Percentiles rank a stretch among this genome's conserved stretches.
Evolutionary conservation across 2,797 vertebrate genomes (phyloP).

Genomic region (Trachops cirrhosus): DNA sequence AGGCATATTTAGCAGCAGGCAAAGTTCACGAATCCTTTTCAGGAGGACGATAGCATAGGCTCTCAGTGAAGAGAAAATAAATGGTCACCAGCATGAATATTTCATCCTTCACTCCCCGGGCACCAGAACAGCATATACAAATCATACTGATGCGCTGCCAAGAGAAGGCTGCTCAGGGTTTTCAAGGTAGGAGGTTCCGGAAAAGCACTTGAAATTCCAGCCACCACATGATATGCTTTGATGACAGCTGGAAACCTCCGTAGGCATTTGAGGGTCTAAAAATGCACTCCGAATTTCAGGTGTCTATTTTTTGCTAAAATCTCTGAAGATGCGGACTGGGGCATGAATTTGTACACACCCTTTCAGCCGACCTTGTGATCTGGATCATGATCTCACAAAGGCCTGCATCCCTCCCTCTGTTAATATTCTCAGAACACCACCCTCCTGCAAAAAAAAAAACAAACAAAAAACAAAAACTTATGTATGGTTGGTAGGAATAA

Average conservation of each 20-base stretch:
- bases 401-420: conserved; percentile 59
- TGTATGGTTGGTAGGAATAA: background rate
- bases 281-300: conserved; percentile 62
- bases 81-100: conserved; percentile 64
- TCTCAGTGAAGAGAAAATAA: conserved; percentile 47
- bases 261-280: conserved; percentile 50
- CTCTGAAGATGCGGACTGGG: conserved; percentile 53
- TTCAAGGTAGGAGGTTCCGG: conserved; percentile 16
- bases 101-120: conserved; percentile 58
- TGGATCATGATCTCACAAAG: conserved; percentile 64
- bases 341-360: background rate
- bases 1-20: conserved; percentile 55
- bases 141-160: background rate
- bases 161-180: conserved; percentile 12
- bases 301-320: conserved; percentile 55
- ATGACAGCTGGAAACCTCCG: conserved; percentile 67
- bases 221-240: conserved; percentile 5
- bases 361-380: conserved; percentile 64
- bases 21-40: conserved; percentile 29
- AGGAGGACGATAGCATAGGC: conserved; percentile 50
- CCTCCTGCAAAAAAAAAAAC: background rate
- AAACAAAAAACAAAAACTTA: background rate
- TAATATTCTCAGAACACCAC: conserved; percentile 42
- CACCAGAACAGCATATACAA: conserved; percentile 47
- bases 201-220: conserved; percentile 71